These are phyloP conservation scores for Cosmia trapezina DNA, from an alignment of 2,888 invertebrate species.

Conservation along the genomic window DNA sequence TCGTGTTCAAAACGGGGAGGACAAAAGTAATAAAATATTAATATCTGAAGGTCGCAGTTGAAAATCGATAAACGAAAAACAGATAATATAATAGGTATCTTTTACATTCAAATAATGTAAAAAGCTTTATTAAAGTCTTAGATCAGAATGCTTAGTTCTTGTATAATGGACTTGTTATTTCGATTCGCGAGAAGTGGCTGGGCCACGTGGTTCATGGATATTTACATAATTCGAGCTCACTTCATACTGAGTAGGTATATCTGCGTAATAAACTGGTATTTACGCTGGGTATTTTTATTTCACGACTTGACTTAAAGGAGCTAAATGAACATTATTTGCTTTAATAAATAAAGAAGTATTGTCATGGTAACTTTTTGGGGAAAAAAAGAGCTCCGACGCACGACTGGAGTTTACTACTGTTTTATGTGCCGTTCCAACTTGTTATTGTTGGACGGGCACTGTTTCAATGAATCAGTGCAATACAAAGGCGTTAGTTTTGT, in stretches of 20 bases:
- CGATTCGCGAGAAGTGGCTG: slow-evolving; percentile 14
- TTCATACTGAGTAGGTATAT: background rate
- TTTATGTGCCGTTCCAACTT: too few species aligned
- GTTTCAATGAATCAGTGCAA: too few species aligned
- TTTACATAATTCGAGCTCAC: slow-evolving; percentile 37
- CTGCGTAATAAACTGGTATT: slow-evolving; percentile 36
- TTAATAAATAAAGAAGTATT: background rate
- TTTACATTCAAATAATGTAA: slow-evolving; percentile 31
- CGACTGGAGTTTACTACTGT: too few species aligned
- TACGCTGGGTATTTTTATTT: slow-evolving; percentile 3
- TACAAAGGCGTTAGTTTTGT: too few species aligned
- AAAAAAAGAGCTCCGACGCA: background rate
- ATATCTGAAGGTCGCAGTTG: slow-evolving; percentile 59
- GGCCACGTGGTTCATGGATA: slow-evolving; percentile 42
- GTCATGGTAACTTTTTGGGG: background rate
- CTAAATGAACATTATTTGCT: background rate
- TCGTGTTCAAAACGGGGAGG: slow-evolving; percentile 46
- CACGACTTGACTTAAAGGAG: background rate
- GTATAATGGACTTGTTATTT: slow-evolving; percentile 26
- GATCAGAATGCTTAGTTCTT: slow-evolving; percentile 47
- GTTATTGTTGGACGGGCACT: too few species aligned
- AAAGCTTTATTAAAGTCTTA: slow-evolving; percentile 25
- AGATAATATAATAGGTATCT: slow-evolving; percentile 41
- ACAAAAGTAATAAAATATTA: slow-evolving; percentile 25
- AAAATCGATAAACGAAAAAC: slow-evolving; percentile 50